Evolutionary conservation across 2,888 invertebrate genomes (phyloP).

Genomic region (Tillus elongatus): DNA sequence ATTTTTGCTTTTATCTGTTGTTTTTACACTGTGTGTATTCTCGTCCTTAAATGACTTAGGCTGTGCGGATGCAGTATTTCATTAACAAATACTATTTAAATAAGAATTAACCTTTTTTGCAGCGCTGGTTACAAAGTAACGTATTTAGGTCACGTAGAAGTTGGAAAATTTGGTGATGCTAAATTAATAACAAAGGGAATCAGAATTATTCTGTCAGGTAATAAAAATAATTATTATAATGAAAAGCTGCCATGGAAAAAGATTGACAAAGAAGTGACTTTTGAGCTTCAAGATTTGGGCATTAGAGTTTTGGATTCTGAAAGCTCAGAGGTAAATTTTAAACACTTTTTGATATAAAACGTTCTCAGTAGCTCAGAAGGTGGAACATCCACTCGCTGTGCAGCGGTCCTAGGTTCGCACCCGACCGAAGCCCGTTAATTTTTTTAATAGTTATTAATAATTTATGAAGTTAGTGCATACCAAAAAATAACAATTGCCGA

Average conservation of each 20-base stretch:
- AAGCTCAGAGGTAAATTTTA: constrained; percentile 38
- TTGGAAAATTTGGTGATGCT: constrained; percentile 45
- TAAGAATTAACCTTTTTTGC: constrained; percentile 4
- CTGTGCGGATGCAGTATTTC: too few species aligned
- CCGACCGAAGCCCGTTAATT: too few species aligned
- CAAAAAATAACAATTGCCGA: too few species aligned
- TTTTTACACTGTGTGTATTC: too few species aligned
- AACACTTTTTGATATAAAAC: neutral
- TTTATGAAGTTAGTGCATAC: too few species aligned
- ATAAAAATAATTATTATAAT: constrained; percentile 11
- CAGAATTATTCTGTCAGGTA: constrained; percentile 28
- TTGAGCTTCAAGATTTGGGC: constrained; percentile 48
- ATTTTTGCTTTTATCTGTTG: too few species aligned
- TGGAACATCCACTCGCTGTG: too few species aligned
- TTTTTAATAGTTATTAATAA: too few species aligned
- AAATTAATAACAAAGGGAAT: constrained; percentile 47
- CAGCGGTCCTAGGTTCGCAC: too few species aligned
- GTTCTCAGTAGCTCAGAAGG: too few species aligned
- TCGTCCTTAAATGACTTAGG: too few species aligned
- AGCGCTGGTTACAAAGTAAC: constrained; percentile 41
- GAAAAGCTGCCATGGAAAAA: constrained; percentile 14
- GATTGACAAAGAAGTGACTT: constrained; percentile 35
- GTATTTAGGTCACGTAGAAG: constrained; percentile 44
- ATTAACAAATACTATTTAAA: too few species aligned
- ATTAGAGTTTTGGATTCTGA: constrained; percentile 40